These are phyloP conservation scores for Rynchops niger DNA, from an alignment of 2,113 vertebrate species.

Conservation along the genomic window DNA sequence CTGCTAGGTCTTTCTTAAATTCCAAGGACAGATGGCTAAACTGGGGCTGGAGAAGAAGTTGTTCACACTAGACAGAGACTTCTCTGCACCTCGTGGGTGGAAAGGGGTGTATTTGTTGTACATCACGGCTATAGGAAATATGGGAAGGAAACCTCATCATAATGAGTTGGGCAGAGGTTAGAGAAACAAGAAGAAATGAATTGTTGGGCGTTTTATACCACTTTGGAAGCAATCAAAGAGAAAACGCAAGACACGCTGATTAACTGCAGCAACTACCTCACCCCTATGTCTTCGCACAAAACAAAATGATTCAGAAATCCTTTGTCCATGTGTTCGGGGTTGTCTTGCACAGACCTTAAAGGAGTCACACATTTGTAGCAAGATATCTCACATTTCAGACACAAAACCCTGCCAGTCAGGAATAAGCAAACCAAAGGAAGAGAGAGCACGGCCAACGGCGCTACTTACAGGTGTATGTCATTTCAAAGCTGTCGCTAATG, in stretches of 20 bases:
- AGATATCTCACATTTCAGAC: background rate
- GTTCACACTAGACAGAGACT: slow-evolving; percentile 17
- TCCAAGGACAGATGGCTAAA: slow-evolving; percentile 43
- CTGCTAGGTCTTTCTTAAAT: background rate
- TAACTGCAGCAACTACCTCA: background rate
- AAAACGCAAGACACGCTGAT: background rate
- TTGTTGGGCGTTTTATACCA: background rate
- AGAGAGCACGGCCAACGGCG: background rate
- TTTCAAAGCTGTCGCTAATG: slow-evolving; percentile 97
- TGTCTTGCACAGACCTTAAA: background rate
- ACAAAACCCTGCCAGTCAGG: background rate
- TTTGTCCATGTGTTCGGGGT: background rate
- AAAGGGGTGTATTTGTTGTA: background rate
- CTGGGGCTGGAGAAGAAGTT: slow-evolving; percentile 23
- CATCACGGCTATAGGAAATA: background rate
- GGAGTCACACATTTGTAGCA: background rate
- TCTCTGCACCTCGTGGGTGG: background rate
- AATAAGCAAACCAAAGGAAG: background rate
- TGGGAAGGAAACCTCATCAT: background rate
- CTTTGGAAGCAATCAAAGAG: background rate
- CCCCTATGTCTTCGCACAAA: background rate
- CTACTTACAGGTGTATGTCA: slow-evolving; percentile 99
- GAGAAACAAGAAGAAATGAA: background rate
- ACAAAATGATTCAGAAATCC: background rate
- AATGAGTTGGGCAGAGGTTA: background rate